Evolutionary conservation across 2,113 vertebrate species (phyloP), one percentile per base, ranked within the genome.

Genomic region (Seriola aureovittata): DNA sequence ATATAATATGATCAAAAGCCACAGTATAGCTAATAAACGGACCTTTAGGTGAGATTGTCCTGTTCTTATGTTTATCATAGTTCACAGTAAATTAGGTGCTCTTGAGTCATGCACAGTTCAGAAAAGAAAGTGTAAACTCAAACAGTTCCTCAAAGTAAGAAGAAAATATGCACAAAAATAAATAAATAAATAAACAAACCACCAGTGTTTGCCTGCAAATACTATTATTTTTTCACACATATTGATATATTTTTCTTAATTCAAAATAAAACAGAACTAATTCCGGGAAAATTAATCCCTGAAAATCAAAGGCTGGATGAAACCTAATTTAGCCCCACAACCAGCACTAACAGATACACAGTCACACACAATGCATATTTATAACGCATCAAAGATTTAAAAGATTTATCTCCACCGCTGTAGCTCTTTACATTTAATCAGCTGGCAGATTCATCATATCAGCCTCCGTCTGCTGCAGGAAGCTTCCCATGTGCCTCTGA

Each of bases 391-490:
- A 19, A 44, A 50, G 12, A 66, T 46, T 57, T 48, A 63, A 23
- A 38, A 65, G 19, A 68, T 55, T 44, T 36, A 79, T 71, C 12
- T 73, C 54, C 32, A 13, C 25, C 21, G 11, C 38, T 2, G 29
- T 50, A 7, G 36, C 54, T 46, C 54, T 17, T n/a, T 85, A 74
- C 69, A 58, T 86, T 82, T 80, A 85, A 86, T 81, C 82, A 84
- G 50, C 11, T 1, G 4, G 32, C 63, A 74, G 55, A 82, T 83
- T 78, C 46, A 89, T 88, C 75, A 73, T 32, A 80, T 64, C 16
- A 65, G n/a, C 36, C 46, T 8, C 52, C n/a, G 34, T 64, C 38
- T 44, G 72, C 38, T 44, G 71, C 69, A 42, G 71, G 32, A 60
- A 29, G 57, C 71, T 8, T 59, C 42, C 58, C 2, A 7, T 5